Conservation (phyloP, 2,888 invertebrate genomes). For the Dicyrtoma fusca region DNA sequence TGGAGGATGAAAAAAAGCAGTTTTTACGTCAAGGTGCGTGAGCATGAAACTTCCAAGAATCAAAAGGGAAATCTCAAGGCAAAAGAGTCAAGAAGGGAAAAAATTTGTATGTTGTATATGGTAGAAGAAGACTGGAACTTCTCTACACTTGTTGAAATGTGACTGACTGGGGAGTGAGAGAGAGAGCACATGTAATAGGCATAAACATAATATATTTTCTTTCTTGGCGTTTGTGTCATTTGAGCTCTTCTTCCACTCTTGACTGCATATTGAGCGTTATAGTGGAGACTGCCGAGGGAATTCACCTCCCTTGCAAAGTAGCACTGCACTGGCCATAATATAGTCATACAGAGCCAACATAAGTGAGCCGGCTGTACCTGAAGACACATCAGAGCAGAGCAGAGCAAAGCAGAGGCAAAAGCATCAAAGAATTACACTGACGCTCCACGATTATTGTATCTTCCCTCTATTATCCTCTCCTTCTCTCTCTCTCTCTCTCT, state of each 20-base stretch:
- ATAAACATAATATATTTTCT: background rate
- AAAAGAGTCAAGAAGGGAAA: slow-evolving; percentile 9
- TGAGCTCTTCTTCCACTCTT: slow-evolving; percentile 24
- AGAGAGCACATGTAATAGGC: slow-evolving; percentile 6
- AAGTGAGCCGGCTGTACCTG: too few species aligned
- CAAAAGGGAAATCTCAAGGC: slow-evolving; percentile 29
- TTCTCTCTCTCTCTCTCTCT: background rate
- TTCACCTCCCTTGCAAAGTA: slow-evolving; percentile 8
- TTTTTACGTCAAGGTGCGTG: slow-evolving; percentile 34
- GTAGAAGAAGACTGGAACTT: slow-evolving; percentile 16
- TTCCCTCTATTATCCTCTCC: slow-evolving; percentile 4
- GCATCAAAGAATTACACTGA: slow-evolving; percentile 4
- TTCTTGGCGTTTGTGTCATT: slow-evolving; percentile 18
- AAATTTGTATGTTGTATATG: background rate
- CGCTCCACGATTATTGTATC: slow-evolving; percentile 10
- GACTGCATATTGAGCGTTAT: slow-evolving; percentile 18
- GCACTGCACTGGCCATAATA: too few species aligned
- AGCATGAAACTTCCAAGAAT: slow-evolving; percentile 20
- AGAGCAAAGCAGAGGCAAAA: slow-evolving; percentile 2
- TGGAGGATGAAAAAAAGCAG: slow-evolving; percentile 8
- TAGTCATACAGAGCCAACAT: background rate
- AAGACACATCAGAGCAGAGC: too few species aligned
- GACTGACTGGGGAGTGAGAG: too few species aligned
- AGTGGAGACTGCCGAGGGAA: background rate
- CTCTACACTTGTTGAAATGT: slow-evolving; percentile 4